Conservation (phyloP, 1,140 invertebrate species). For the Drosophila suzukii region DNA sequence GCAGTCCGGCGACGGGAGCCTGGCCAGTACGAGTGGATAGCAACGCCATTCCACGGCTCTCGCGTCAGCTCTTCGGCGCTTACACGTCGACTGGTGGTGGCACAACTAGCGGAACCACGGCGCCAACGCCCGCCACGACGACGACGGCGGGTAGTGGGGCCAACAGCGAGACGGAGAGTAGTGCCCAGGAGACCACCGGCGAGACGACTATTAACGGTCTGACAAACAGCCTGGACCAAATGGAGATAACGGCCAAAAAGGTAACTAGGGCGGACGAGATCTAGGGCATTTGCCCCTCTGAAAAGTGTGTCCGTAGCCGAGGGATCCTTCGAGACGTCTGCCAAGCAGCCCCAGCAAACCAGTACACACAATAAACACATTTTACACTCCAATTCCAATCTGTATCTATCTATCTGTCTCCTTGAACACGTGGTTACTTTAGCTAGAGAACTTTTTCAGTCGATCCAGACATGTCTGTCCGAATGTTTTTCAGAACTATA, state of each 20-base stretch:
- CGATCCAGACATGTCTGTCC: background rate
- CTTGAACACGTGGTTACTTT: constrained; percentile 26
- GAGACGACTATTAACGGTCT: constrained; percentile 67
- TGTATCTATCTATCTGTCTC: constrained; percentile 19
- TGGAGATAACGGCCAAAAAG: constrained; percentile 76
- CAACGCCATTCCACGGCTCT: constrained; percentile 60
- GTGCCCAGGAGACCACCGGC: constrained; percentile 59
- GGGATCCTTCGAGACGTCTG: constrained; percentile 22
- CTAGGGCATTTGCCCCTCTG: background rate
- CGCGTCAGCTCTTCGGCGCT: constrained; percentile 58
- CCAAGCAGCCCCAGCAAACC: constrained; percentile 37
- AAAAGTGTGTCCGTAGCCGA: constrained; percentile 17
- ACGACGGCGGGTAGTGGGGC: constrained; percentile 53
- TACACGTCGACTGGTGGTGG: constrained; percentile 40
- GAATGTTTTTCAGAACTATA: background rate
- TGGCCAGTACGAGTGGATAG: constrained; percentile 55
- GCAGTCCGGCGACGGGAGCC: constrained; percentile 50
- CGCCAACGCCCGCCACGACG: constrained; percentile 15
- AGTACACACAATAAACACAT: constrained; percentile 46
- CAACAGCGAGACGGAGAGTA: constrained; percentile 72
- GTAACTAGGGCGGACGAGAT: constrained; percentile 51
- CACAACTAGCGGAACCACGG: constrained; percentile 4
- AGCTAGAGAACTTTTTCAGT: background rate
- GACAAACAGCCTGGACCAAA: constrained; percentile 67
- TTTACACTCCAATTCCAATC: constrained; percentile 33